Percentiles rank a stretch among this genome's conserved stretches.
These are phyloP conservation scores for Rhynchonycteris naso DNA, from an alignment of 2,797 vertebrate species.

Conservation along the genomic window DNA sequence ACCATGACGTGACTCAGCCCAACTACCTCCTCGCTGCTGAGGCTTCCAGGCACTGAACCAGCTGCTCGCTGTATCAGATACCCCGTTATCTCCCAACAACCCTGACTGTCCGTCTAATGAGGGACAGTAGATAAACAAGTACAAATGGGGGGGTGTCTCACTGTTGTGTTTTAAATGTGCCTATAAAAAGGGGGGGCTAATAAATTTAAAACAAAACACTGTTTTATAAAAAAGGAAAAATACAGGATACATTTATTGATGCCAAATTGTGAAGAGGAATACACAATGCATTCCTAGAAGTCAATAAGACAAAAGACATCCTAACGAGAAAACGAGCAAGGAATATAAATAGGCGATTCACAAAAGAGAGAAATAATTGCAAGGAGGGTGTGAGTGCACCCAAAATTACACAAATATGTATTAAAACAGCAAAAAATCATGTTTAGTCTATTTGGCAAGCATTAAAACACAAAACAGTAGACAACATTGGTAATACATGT, in stretches of 20 bases:
- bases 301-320: background rate
- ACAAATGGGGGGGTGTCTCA: background rate
- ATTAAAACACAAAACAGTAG: conserved; percentile 43
- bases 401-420: conserved; percentile 18
- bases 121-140: background rate
- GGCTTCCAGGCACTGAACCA: background rate
- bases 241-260: background rate
- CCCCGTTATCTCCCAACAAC: conserved; percentile 9
- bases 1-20: background rate
- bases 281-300: conserved; percentile 1
- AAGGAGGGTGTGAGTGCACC: background rate
- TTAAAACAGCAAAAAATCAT: conserved; percentile 25
- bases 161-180: background rate
- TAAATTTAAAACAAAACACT: conserved; percentile 38
- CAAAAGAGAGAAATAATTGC: background rate
- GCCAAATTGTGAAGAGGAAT: background rate
- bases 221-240: conserved; percentile 1
- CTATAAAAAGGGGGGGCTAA: background rate
- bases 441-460: conserved; percentile 4
- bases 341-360: background rate
- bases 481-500: background rate
- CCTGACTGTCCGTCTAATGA: background rate
- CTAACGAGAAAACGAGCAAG: conserved; percentile 1
- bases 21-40: background rate
- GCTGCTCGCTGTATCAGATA: conserved; percentile 3